Percentiles rank a stretch among this genome's conserved stretches.
These are phyloP conservation scores for Anticlea derivata DNA, from an alignment of 2,888 invertebrate species.

Conservation along the genomic window DNA sequence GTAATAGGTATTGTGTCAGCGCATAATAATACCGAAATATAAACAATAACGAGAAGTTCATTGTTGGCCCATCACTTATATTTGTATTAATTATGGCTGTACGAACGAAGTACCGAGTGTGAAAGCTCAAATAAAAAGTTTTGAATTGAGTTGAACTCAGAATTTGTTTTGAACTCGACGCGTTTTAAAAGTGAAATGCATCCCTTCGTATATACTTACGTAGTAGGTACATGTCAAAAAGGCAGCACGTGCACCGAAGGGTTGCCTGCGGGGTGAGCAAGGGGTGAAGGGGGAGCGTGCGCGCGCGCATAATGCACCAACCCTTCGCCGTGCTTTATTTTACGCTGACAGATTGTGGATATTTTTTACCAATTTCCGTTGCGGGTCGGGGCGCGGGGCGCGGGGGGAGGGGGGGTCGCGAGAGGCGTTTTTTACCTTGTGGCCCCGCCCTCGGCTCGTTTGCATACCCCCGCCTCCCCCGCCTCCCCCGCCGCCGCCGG, in stretches of 20 bases:
- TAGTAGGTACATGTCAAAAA: constrained; percentile 34
- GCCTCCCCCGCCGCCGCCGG: constrained; percentile 13
- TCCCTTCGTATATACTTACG: constrained; percentile 35
- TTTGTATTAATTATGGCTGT: too few species aligned
- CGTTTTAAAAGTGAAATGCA: constrained; percentile 53
- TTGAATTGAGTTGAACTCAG: too few species aligned
- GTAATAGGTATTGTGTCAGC: not conserved
- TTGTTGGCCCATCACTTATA: too few species aligned
- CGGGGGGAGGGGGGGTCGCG: constrained; percentile 40
- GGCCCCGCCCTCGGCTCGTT: constrained; percentile 54
- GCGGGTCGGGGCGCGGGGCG: constrained; percentile 35
- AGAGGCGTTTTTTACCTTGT: constrained; percentile 48
- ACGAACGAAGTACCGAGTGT: too few species aligned
- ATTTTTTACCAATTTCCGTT: constrained; percentile 54
- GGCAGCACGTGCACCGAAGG: constrained; percentile 47
- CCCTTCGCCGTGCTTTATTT: constrained; percentile 48
- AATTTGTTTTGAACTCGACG: constrained; percentile 17
- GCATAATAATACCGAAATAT: constrained; percentile 21
- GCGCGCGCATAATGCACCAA: constrained; percentile 56
- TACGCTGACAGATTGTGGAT: constrained; percentile 57
- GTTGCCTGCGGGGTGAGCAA: constrained; percentile 31
- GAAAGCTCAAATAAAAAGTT: too few species aligned
- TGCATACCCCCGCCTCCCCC: constrained; percentile 51
- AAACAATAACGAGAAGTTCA: constrained; percentile 20
- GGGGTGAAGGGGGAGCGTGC: constrained; percentile 40